A percentile compares a stretch with the other conserved stretches of the same genome.
Conservation (phyloP, 2,797 vertebrate genomes). For the Notolabrus celidotus region DNA sequence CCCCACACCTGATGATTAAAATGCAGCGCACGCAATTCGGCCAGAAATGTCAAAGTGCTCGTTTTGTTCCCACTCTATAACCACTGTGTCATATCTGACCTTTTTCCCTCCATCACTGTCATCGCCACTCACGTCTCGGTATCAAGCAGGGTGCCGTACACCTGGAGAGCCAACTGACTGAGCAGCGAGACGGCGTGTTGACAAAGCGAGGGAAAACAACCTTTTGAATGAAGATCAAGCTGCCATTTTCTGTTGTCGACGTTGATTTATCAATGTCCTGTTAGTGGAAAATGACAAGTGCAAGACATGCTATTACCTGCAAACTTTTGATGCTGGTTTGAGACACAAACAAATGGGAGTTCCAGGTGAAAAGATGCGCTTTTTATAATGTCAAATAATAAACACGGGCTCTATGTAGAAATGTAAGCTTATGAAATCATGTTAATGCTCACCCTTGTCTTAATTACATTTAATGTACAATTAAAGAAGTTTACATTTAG, state of each 20-base stretch:
- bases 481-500: too few species aligned
- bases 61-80: conserved; percentile 64
- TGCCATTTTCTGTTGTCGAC: conserved; percentile 63
- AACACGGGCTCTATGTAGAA: neutral
- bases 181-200: conserved; percentile 55
- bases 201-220: conserved; percentile 62
- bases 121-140: conserved; percentile 60
- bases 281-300: conserved; percentile 52
- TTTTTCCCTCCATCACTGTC: conserved; percentile 81
- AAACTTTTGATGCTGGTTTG: conserved; percentile 38
- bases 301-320: conserved; percentile 35
- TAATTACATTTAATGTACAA: too few species aligned
- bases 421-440: conserved; percentile 2
- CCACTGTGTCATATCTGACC: conserved; percentile 78
- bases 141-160: conserved; percentile 58
- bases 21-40: conserved; percentile 58
- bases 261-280: conserved; percentile 58
- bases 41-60: conserved; percentile 79
- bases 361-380: neutral
- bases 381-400: neutral
- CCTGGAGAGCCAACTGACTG: conserved; percentile 62
- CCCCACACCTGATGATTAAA: conserved; percentile 58
- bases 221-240: conserved; percentile 70
- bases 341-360: conserved; percentile 24
- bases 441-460: neutral